Evolutionary conservation across 2,113 vertebrate species (phyloP).

Genomic region (Panthera tigris): DNA sequence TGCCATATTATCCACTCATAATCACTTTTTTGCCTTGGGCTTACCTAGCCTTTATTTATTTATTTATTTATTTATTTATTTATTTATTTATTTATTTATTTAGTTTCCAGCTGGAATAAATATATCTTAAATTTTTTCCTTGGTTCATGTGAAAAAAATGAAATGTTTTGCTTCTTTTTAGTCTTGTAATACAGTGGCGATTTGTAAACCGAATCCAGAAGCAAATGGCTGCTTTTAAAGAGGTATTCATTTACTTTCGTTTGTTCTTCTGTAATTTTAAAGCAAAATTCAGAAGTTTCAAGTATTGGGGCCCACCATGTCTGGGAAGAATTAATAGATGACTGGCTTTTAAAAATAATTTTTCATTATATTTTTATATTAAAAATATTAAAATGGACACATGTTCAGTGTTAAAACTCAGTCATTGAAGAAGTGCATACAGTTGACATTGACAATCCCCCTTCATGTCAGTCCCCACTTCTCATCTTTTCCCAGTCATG

Average conservation of each 20-base stretch:
- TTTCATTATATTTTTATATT: neutral
- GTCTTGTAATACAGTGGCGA: slow-evolving; percentile 98
- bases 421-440: neutral
- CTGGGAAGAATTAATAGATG: neutral
- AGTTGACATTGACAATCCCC: neutral
- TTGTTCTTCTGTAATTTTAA: neutral
- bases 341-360: neutral
- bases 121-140: neutral
- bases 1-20: neutral
- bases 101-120: slow-evolving; percentile 18
- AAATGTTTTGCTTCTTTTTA: slow-evolving; percentile 75
- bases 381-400: neutral
- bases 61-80: neutral
- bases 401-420: neutral
- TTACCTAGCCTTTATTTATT: neutral
- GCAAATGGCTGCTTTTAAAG: slow-evolving; percentile 98
- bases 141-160: neutral
- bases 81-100: too few relatives aligned
- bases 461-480: neutral
- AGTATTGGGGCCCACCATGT: neutral
- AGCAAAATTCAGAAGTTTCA: neutral
- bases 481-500: neutral
- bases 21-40: neutral
- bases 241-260: slow-evolving; percentile 85
- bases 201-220: slow-evolving; percentile 97